Base-by-base conservation (phyloP, 2,888 invertebrate genomes). In the Melolontha melolontha region DNA sequence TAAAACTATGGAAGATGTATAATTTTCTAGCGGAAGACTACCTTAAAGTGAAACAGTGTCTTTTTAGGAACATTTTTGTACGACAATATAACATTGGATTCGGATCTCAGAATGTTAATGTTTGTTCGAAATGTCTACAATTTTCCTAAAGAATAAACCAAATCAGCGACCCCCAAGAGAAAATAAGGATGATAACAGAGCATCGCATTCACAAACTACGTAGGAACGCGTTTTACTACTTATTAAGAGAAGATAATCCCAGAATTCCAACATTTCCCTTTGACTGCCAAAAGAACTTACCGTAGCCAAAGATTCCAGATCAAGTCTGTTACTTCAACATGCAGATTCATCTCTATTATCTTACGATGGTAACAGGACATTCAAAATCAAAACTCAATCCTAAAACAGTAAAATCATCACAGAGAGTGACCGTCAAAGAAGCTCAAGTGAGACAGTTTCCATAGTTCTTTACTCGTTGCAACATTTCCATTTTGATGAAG, bases 1-100 rank as follows among this genome's bases (percentile, higher is more conserved):
- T 62, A 4, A 62, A 62, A 62, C 14, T 62, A 11, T 62, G 47
- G 44, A 62, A 62, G 62, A 62, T 62, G 47, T 62, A 62, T 16
- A 62, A 44, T 62, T 47, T 11, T 62, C 10, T 6, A 11, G 44
- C 22, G 17, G 39, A 62, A 44, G 17, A 62, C 5, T n/a, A 62
- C 11, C 44, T 62, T 29, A 29, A 12, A 62, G 62, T 62, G 16
- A 44, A 62, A 41, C 22, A 62, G 16, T 44, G 62, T 62, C 14
- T 42, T 40, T 41, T 62, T 14, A 62, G 22, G 10, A 62, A 16
- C 44, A 16, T 42, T 62, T 41, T 62, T 55, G 55, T 55, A 55
- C 6, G 34, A 34, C 34, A 41, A 14, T 41, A 59, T 12, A 59
- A 59, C 11, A 29, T 29, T 29, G 29, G 29, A 6, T 29, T 29